Evolutionary conservation across 2,113 vertebrate genomes (phyloP), one percentile per base, ranked within the genome.

Genomic region (Sebastes schlegelii): DNA sequence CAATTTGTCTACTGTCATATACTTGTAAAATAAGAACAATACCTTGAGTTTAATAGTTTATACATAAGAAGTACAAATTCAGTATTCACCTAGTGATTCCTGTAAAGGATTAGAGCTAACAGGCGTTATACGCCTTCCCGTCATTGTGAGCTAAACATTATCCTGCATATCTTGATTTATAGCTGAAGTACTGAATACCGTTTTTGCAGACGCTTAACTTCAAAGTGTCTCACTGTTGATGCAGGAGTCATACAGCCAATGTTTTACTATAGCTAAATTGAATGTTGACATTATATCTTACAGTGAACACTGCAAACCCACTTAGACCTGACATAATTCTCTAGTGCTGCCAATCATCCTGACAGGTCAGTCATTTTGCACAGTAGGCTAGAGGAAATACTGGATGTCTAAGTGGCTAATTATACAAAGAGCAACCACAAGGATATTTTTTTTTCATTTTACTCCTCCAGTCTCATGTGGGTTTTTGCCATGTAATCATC

Each of bases 281-380:
- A 89, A 92, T 91, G 85, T 90, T 84, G 85, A 84, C 73, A 81
- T 89, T 68, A 69, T 70, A 67, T 88, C 72, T 86, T 76, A 46
- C 23, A 76, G 40, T 60, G 72, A 91, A 88, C 58, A 62, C 78
- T 63, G 55, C 73, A 89, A 84, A 87, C 70, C 77, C 89, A 83
- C 64, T 89, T 92, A 82, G 72, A 82, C 79, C 60, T 85, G 85
- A 86, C 87, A 90, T 80, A 79, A 86, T 90, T 89, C 60, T 82
- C 49, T 6, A 46, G 83, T 57, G 73, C 88, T 8, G 82, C 77
- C 92, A 89, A 88, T 93, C 85, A 89, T 77, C 77, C 66, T 85
- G 90, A 87, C 91, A 91, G 84, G 91, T 89, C 80, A 67, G 85
- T 90, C 88, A 90, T 92, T 92, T 83, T 75, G 79, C 90, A 77